Evolutionary conservation across 2,113 vertebrate species (phyloP).

Genomic region (Apteryx mantelli): DNA sequence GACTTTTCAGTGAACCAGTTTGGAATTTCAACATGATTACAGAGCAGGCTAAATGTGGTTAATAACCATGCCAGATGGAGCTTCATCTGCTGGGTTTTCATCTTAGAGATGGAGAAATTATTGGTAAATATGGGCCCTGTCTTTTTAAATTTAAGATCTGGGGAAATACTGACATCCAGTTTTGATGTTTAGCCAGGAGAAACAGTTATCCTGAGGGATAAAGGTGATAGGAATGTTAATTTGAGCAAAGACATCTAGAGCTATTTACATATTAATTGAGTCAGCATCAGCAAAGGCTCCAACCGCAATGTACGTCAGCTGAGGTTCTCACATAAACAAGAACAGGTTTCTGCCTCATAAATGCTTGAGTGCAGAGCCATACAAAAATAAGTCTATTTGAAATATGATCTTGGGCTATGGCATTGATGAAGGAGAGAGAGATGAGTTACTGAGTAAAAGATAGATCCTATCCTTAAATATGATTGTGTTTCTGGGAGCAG

Average conservation of each 20-base stretch:
- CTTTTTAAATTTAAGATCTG: constrained; percentile 42
- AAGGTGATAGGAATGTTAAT: constrained; percentile 48
- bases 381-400: neutral
- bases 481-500: neutral
- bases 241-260: constrained; percentile 5
- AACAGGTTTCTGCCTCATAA: constrained; percentile 16
- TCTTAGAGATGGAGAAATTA: constrained; percentile 1
- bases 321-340: constrained; percentile 6
- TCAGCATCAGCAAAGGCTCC: neutral
- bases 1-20: neutral
- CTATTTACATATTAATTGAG: constrained; percentile 44
- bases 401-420: neutral
- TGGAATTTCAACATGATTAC: neutral
- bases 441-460: neutral
- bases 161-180: constrained; percentile 4
- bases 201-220: constrained; percentile 25
- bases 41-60: neutral
- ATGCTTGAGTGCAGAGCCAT: neutral
- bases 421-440: neutral
- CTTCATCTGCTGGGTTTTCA: neutral
- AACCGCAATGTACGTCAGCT: neutral
- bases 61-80: constrained; percentile 34
- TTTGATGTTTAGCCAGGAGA: constrained; percentile 38
- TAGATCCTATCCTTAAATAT: neutral
- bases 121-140: constrained; percentile 8